These are phyloP conservation scores for Carabus problematicus DNA, from an alignment of 2,888 invertebrate genomes.

Conservation along the genomic window DNA sequence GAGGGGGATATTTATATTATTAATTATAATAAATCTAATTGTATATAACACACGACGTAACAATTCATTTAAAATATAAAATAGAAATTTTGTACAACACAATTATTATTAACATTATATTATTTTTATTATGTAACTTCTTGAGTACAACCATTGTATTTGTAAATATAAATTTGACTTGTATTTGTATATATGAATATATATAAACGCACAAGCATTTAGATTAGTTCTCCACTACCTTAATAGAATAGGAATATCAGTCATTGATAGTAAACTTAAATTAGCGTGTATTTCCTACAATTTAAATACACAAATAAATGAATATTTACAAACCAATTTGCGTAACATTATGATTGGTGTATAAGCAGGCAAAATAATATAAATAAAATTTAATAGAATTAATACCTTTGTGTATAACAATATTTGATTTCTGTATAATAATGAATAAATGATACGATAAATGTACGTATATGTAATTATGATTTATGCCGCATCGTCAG, in stretches of 20 bases:
- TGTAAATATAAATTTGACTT: slow-evolving; percentile 11
- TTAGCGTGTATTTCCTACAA: slow-evolving; percentile 38
- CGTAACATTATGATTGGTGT: slow-evolving; percentile 41
- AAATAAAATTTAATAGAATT: slow-evolving; percentile 29
- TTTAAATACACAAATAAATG: slow-evolving; percentile 38
- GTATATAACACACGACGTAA: too few species aligned
- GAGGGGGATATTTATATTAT: too few species aligned
- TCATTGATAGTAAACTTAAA: slow-evolving; percentile 36
- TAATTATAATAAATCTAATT: too few species aligned
- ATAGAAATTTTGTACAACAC: too few species aligned
- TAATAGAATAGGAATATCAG: slow-evolving; percentile 27
- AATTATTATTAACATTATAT: background rate
- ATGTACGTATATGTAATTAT: background rate
- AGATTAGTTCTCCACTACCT: slow-evolving; percentile 21
- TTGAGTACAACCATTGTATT: background rate
- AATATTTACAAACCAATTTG: slow-evolving; percentile 41
- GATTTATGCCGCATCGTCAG: slow-evolving; percentile 40
- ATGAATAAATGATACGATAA: slow-evolving; percentile 38
- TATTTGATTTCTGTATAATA: slow-evolving; percentile 28
- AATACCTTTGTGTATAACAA: slow-evolving; percentile 39
- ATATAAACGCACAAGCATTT: slow-evolving; percentile 32
- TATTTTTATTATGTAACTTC: slow-evolving; percentile 14
- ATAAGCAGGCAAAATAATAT: slow-evolving; percentile 37
- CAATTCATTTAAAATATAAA: too few species aligned
- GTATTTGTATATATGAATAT: slow-evolving; percentile 30